These are phyloP conservation scores for Gerris lacustris DNA, from an alignment of 2,888 invertebrate genomes.

Conservation along the genomic window DNA sequence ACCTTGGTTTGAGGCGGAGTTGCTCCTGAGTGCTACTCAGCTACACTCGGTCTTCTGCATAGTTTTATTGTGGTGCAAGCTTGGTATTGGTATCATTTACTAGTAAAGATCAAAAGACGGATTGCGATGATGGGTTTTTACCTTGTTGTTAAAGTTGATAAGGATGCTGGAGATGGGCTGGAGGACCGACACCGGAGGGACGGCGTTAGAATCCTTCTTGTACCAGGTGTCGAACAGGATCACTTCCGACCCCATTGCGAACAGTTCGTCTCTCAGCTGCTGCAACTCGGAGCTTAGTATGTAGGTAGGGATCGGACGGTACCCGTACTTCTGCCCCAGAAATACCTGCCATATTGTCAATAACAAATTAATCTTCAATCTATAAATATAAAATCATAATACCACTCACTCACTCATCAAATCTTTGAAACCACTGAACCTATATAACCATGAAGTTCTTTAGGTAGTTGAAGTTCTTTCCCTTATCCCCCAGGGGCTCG, in stretches of 20 bases:
- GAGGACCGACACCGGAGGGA: conserved; percentile 84
- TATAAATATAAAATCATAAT: too few species aligned
- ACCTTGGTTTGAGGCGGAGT: too few species aligned
- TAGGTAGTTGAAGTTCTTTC: too few species aligned
- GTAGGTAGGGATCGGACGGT: conserved; percentile 91
- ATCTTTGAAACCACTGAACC: too few species aligned
- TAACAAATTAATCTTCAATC: not conserved
- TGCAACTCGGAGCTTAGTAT: conserved; percentile 83
- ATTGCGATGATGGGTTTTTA: conserved; percentile 34
- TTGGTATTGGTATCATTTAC: too few species aligned
- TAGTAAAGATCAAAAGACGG: too few species aligned
- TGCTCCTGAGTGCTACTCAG: too few species aligned
- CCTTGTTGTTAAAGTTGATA: conserved; percentile 96
- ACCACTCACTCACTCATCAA: too few species aligned
- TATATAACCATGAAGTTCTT: too few species aligned
- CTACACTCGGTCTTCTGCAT: too few species aligned
- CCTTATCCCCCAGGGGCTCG: too few species aligned
- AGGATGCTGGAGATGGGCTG: conserved; percentile 96
- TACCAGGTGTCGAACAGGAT: conserved; percentile 86
- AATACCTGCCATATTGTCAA: conserved; percentile 51
- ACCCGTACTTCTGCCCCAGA: conserved; percentile 95
- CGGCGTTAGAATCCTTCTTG: conserved; percentile 88
- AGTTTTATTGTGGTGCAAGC: too few species aligned
- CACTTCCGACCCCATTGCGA: conserved; percentile 68
- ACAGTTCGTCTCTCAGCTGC: conserved; percentile 71